Conservation (phyloP, 35 echinoderm and acorn worm species). For the Nesometra sesokonis region DNA sequence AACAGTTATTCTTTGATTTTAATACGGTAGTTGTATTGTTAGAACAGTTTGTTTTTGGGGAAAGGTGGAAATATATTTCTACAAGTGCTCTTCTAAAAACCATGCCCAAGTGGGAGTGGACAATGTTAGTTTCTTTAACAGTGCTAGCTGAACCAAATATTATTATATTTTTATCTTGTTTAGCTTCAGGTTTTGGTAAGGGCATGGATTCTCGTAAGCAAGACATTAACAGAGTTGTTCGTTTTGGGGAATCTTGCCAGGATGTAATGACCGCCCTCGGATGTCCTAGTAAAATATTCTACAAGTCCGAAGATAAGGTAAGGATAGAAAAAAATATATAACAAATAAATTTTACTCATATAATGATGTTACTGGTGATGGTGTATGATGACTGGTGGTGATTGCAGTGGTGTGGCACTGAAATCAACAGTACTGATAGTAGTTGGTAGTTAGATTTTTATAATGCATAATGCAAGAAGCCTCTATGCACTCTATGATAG, state of each 20-base stretch:
- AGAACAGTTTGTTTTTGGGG: no score
- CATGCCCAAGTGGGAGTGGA: not conserved
- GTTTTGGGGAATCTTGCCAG: slow-evolving; percentile 75
- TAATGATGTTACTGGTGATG: no score
- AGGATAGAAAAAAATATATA: not conserved
- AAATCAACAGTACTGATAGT: no score
- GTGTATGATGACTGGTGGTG: no score
- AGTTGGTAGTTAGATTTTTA: no score
- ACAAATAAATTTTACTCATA: no score
- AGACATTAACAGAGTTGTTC: slow-evolving; percentile 43
- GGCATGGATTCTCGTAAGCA: slow-evolving; percentile 68
- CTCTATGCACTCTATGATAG: no score
- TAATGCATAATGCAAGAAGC: no score
- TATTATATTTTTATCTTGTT: not conserved
- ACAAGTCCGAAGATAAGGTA: slow-evolving; percentile 97
- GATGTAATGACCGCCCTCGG: slow-evolving; percentile 75
- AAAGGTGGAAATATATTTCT: not conserved
- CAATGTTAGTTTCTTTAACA: not conserved
- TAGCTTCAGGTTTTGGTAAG: slow-evolving; percentile 64
- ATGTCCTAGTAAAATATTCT: slow-evolving; percentile 88
- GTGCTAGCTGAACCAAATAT: not conserved
- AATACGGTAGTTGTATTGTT: no score
- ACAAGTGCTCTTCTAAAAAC: no score
- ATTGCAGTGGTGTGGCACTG: no score
- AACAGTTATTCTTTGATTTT: no score